A percentile compares a stretch with the other conserved stretches of the same genome.
Evolutionary conservation across 2,797 vertebrate genomes (phyloP).

Genomic region (Hyperoplus lanceolatus): DNA sequence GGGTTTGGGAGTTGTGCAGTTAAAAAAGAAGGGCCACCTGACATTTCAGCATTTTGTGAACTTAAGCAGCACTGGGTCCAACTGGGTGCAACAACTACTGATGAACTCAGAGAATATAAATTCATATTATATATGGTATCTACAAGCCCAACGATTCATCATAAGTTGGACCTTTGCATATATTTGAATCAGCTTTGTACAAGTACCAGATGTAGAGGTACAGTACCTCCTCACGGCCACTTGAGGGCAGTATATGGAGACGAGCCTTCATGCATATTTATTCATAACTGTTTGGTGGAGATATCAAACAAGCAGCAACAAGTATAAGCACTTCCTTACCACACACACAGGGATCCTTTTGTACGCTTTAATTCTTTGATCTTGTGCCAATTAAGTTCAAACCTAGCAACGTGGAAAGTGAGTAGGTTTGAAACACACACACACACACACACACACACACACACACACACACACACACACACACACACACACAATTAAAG

Average conservation of each 20-base stretch:
- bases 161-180: background rate
- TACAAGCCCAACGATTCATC: background rate
- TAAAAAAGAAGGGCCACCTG: constrained; percentile 64
- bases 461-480: constrained; percentile 3
- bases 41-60: background rate
- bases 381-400: background rate
- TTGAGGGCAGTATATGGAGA: constrained; percentile 50
- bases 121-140: background rate
- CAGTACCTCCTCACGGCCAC: constrained; percentile 53
- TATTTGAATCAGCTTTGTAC: background rate
- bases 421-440: background rate
- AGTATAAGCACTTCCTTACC: constrained; percentile 30
- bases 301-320: constrained; percentile 51
- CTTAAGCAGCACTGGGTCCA: background rate
- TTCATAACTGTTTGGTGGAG: constrained; percentile 31
- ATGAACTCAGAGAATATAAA: constrained; percentile 13
- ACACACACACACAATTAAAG: background rate
- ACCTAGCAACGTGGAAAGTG: background rate
- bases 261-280: background rate
- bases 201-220: background rate
- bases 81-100: background rate
- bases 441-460: background rate
- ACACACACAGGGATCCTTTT: constrained; percentile 25
- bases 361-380: background rate
- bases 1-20: constrained; percentile 15